Evolutionary conservation across 2,797 vertebrate genomes (phyloP).

Genomic region (Lophius americanus): DNA sequence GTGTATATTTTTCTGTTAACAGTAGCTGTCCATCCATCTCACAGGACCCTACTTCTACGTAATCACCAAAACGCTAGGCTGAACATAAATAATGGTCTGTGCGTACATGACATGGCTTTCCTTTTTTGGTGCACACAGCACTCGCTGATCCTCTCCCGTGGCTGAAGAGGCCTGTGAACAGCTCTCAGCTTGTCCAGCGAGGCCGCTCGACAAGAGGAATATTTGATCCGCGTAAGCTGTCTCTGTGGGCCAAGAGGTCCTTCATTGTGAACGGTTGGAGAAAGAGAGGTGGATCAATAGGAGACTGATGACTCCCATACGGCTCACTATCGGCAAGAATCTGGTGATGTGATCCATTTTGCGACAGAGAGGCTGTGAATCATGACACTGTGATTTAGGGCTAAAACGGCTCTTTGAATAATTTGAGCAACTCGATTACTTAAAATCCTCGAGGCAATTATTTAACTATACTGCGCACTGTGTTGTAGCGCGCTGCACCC

Average conservation of each 20-base stretch:
- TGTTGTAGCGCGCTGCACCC: too few species aligned
- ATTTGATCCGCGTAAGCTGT: slow-evolving; percentile 51
- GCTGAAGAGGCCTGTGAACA: slow-evolving; percentile 60
- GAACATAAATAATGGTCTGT: slow-evolving; percentile 37
- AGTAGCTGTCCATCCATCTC: slow-evolving; percentile 4
- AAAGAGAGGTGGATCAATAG: neutral
- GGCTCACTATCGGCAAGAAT: slow-evolving; percentile 12
- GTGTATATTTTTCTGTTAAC: neutral
- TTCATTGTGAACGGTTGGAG: slow-evolving; percentile 22
- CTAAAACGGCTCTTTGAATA: too few species aligned
- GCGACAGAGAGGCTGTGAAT: too few species aligned
- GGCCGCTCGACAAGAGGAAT: slow-evolving; percentile 58
- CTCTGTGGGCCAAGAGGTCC: slow-evolving; percentile 29
- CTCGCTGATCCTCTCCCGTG: slow-evolving; percentile 35
- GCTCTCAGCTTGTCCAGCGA: slow-evolving; percentile 28
- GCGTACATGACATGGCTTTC: slow-evolving; percentile 32
- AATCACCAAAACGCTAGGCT: slow-evolving; percentile 23
- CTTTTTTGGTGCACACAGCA: slow-evolving; percentile 45
- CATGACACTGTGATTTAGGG: too few species aligned
- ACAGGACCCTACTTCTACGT: neutral
- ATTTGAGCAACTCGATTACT: too few species aligned
- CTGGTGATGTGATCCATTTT: too few species aligned
- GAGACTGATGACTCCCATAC: slow-evolving; percentile 1
- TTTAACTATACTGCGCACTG: too few species aligned
- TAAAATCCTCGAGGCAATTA: too few species aligned